Conservation (phyloP, 2,888 invertebrate species). For the Euzetes globulus region DNA sequence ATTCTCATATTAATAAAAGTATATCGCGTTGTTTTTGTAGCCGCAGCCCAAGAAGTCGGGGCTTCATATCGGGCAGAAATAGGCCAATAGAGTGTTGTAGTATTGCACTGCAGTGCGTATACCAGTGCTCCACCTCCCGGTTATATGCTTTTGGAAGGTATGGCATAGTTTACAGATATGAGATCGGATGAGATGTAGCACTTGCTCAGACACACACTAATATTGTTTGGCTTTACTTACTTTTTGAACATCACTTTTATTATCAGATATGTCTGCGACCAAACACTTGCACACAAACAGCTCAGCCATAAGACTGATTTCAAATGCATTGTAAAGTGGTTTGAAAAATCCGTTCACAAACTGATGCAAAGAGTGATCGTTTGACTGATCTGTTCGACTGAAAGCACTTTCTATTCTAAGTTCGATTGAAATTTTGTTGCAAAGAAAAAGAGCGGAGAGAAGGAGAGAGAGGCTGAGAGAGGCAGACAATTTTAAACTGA, state of each 20-base stretch:
- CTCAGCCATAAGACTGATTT: background rate
- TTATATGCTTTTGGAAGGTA: slow-evolving; percentile 30
- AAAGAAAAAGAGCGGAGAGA: slow-evolving; percentile 15
- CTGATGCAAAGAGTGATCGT: slow-evolving; percentile 20
- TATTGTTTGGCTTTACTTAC: slow-evolving; percentile 28
- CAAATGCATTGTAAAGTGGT: background rate
- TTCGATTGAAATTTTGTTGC: slow-evolving; percentile 18
- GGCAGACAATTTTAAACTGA: slow-evolving; percentile 30
- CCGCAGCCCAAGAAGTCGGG: slow-evolving; percentile 32
- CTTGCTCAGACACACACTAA: slow-evolving; percentile 28
- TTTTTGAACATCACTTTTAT: slow-evolving; percentile 27
- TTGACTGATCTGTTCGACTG: slow-evolving; percentile 19
- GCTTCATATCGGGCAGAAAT: slow-evolving; percentile 24
- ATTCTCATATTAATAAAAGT: slow-evolving; percentile 28
- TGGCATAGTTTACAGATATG: slow-evolving; percentile 23
- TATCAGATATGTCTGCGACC: slow-evolving; percentile 22
- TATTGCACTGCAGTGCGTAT: slow-evolving; percentile 22
- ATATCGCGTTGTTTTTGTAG: slow-evolving; percentile 21
- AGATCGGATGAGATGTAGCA: slow-evolving; percentile 30
- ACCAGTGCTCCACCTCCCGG: slow-evolving; percentile 23
- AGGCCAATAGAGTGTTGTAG: slow-evolving; percentile 25
- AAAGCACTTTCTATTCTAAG: slow-evolving; percentile 31
- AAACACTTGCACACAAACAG: background rate
- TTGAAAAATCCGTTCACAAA: slow-evolving; percentile 19
- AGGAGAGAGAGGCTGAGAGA: slow-evolving; percentile 1